Base-by-base conservation (phyloP, 1,140 invertebrate species). In the Zaprionus vittiger region DNA sequence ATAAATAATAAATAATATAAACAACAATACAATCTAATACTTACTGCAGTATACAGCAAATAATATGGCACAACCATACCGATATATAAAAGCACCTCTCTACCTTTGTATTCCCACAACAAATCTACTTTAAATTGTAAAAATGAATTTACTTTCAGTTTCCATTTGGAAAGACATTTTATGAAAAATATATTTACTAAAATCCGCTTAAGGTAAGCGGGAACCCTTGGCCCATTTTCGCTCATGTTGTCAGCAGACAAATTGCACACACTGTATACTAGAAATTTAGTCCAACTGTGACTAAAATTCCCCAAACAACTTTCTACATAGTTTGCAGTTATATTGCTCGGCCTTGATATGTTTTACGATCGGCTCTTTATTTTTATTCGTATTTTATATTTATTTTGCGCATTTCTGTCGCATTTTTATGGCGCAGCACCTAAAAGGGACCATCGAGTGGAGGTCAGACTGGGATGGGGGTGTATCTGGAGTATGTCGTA, bases 351-450 rank as follows among this genome's bases (percentile, higher is more conserved):
- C 54, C 70, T 38, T 56, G 41, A 37, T 49, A 63, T 31, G 24
- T 64, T 72, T 72, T 56, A 60, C 66, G 28, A 61, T 61, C 59
- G 41, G 47, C 57, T 61, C 49, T 55, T 73, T 78, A 54, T 31
- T 55, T 77, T 31, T 63, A 61, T 62, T 59, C 28, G 49, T n/a
- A 55, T 57, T 77, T 56, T 71, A 68, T 82, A 67, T 77, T 77
- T 68, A 83, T 83, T 70, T 72, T 69, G 55, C 68, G 56, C 67
- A 61, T 67, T 59, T 77, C 75, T 70, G 73, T 26, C 77, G 73
- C 56, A 87, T 65, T 86, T 83, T 85, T 85, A 82, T 82, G 76
- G 65, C 65, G 64, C 72, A 73, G 80, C 74, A 76, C 67, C 79
- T 67, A 26, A 20, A 41, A 55, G 26, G 31, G 41, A 15, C 15